phyloP scores from a whole-genome alignment of 1,140 invertebrate genomes.

The Orius laevigatus region DNA sequence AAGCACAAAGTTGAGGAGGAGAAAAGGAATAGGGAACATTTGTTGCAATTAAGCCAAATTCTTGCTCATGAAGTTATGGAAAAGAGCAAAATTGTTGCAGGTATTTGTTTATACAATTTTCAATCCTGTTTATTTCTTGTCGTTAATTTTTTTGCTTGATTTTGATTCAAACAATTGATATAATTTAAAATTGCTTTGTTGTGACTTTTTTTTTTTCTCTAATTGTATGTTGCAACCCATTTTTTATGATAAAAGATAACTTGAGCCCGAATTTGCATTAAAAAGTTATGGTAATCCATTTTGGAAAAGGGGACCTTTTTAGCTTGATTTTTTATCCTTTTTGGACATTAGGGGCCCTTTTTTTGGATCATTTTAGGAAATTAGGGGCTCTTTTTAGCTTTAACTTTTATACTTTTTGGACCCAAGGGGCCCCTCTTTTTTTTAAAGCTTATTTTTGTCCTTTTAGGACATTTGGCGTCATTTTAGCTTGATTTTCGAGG shows the following conservation, averaged over 20 bases:
- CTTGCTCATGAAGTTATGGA: constrained; percentile 86
- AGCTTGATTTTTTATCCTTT: too few species aligned
- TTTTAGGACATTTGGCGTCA: too few species aligned
- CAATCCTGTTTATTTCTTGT: not conserved
- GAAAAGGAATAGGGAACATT: constrained; percentile 69
- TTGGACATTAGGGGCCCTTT: too few species aligned
- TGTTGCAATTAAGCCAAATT: constrained; percentile 77
- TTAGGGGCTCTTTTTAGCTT: too few species aligned
- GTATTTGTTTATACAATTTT: constrained; percentile 34
- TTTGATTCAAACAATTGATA: constrained; percentile 2
- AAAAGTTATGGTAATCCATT: too few species aligned
- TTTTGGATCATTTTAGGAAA: too few species aligned
- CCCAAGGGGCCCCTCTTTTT: too few species aligned
- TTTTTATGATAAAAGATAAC: not conserved
- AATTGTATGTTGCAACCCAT: not conserved
- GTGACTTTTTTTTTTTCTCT: not conserved
- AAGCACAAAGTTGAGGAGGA: constrained; percentile 54
- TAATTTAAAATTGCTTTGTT: not conserved
- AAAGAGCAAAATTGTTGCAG: constrained; percentile 83
- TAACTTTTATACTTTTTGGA: too few species aligned
- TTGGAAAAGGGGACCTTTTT: too few species aligned
- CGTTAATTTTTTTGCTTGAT: constrained; percentile 11
- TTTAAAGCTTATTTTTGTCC: too few species aligned
- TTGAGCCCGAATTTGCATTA: not conserved
- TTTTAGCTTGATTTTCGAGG: too few species aligned